Evolutionary conservation across 2,797 vertebrate species (phyloP).

Genomic region (Choloepus didactylus): DNA sequence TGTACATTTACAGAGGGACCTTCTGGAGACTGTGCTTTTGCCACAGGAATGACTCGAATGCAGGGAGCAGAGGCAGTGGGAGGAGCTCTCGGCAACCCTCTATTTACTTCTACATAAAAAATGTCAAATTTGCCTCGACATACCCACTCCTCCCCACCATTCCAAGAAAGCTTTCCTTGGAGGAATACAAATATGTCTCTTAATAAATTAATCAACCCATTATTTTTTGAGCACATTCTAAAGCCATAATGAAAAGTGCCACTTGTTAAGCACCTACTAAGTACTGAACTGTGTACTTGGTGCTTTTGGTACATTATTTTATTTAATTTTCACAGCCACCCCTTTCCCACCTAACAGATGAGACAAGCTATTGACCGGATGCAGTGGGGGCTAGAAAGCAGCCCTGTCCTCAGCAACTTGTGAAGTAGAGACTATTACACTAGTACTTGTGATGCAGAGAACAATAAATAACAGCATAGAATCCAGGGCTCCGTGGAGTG

Average conservation of each 20-base stretch:
- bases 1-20: neutral
- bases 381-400: neutral
- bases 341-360: neutral
- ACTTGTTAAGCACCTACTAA: neutral
- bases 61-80: neutral
- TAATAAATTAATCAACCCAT: neutral
- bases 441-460: neutral
- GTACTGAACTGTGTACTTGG: rapidly evolving
- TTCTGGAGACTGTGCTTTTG: neutral
- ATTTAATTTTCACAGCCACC: neutral
- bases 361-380: neutral
- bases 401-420: neutral
- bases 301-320: neutral
- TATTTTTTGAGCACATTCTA: neutral
- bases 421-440: neutral
- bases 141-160: neutral
- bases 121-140: too few relatives aligned
- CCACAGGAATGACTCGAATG: neutral
- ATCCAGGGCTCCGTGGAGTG: too few relatives aligned
- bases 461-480: neutral
- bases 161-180: neutral
- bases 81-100: neutral
- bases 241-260: neutral
- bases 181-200: neutral
- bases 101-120: neutral